Evolutionary conservation across 2,888 invertebrate species (phyloP).

Genomic region (Spisula solida): DNA sequence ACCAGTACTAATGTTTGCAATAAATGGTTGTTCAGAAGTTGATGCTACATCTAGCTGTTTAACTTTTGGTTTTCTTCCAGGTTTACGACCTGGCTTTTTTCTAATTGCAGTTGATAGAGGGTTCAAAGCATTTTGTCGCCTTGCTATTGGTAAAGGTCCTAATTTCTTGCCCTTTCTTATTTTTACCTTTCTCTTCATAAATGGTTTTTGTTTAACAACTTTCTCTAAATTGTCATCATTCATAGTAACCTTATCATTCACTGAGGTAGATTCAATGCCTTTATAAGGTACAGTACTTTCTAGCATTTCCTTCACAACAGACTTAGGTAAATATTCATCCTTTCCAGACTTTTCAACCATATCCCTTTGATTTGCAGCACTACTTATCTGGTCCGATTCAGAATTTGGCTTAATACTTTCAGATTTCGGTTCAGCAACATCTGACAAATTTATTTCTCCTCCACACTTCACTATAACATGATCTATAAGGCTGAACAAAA

Average conservation of each 20-base stretch:
- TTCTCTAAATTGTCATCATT: background rate
- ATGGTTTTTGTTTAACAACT: background rate
- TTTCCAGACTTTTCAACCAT: background rate
- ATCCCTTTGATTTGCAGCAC: background rate
- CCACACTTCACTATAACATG: constrained; percentile 29
- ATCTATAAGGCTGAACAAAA: constrained; percentile 33
- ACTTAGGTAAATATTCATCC: background rate
- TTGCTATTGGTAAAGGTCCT: constrained; percentile 36
- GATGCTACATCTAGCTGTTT: background rate
- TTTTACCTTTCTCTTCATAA: constrained; percentile 22
- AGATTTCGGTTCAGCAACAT: background rate
- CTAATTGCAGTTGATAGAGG: background rate
- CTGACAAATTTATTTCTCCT: background rate
- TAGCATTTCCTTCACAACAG: background rate
- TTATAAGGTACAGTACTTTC: constrained; percentile 12
- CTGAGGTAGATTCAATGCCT: background rate
- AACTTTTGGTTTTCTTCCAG: constrained; percentile 38
- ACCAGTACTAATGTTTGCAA: background rate
- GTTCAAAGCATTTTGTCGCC: background rate
- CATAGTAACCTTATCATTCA: background rate
- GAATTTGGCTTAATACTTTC: background rate
- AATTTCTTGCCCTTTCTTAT: constrained; percentile 17
- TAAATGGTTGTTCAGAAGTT: background rate
- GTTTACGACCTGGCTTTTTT: constrained; percentile 5
- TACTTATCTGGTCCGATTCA: background rate